Conservation (phyloP, 2,888 invertebrate species). For the Orthosia incerta region DNA sequence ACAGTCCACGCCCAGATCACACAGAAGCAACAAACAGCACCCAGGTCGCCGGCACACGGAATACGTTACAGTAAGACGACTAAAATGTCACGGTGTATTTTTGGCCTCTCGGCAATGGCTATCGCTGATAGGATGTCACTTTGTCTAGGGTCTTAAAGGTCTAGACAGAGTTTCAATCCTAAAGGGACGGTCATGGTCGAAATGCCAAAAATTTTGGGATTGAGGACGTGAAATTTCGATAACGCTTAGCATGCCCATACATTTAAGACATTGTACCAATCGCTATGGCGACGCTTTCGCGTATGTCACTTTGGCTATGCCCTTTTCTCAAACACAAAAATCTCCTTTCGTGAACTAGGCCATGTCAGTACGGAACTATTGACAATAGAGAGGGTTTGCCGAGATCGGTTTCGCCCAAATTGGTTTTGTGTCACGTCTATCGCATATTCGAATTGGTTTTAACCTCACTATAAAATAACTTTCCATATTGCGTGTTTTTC, state of each 20-base stretch:
- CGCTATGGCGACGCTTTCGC: too few species aligned
- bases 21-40: too few species aligned
- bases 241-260: too few species aligned
- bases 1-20: too few species aligned
- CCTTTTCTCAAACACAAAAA: neutral
- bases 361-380: conserved; percentile 39
- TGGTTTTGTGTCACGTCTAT: conserved; percentile 82
- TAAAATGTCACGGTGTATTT: too few species aligned
- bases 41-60: too few species aligned
- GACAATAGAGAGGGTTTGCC: conserved; percentile 69
- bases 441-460: conserved; percentile 87
- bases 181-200: too few species aligned
- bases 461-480: conserved; percentile 82
- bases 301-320: neutral
- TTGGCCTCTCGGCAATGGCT: neutral
- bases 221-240: too few species aligned
- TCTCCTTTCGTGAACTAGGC: neutral
- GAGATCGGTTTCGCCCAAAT: conserved; percentile 77
- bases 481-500: conserved; percentile 73
- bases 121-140: neutral
- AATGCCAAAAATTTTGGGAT: too few species aligned
- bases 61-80: too few species aligned
- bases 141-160: neutral
- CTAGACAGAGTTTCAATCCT: too few species aligned
- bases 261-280: too few species aligned